Percentiles rank a stretch among this genome's conserved stretches.
Evolutionary conservation across 2,888 invertebrate species (phyloP).

Genomic region (Flabesymbios commensalis): DNA sequence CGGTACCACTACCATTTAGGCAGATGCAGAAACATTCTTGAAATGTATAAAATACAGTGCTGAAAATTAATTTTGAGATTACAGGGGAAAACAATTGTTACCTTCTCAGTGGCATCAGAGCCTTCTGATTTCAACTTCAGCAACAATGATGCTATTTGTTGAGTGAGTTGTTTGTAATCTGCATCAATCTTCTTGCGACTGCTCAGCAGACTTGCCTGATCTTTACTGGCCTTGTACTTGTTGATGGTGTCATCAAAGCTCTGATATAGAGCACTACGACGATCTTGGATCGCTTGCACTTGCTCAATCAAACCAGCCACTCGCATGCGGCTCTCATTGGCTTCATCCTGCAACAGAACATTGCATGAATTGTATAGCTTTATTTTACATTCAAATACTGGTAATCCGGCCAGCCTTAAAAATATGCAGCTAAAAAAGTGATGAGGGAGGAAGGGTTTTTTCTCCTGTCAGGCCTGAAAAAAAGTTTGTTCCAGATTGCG

Average conservation of each 20-base stretch:
- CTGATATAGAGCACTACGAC: constrained; percentile 68
- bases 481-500: no score
- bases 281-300: constrained; percentile 68
- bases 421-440: no score
- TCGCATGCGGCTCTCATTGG: constrained; percentile 64
- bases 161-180: constrained; percentile 68
- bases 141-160: constrained; percentile 65
- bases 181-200: constrained; percentile 67
- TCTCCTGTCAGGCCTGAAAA: no score
- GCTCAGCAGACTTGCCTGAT: constrained; percentile 60
- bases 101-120: constrained; percentile 69
- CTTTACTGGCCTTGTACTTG: constrained; percentile 69
- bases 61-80: neutral
- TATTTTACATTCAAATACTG: neutral
- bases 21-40: neutral
- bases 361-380: neutral
- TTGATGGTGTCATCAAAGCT: constrained; percentile 68
- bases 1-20: neutral
- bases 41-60: neutral
- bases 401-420: no score
- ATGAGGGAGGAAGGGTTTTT: no score
- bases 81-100: constrained; percentile 46
- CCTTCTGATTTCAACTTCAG: constrained; percentile 67
- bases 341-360: constrained; percentile 63
- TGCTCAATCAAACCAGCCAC: constrained; percentile 65